These are phyloP conservation scores for Oriolus oriolus DNA, from an alignment of 2,113 vertebrate genomes.

Conservation along the genomic window DNA sequence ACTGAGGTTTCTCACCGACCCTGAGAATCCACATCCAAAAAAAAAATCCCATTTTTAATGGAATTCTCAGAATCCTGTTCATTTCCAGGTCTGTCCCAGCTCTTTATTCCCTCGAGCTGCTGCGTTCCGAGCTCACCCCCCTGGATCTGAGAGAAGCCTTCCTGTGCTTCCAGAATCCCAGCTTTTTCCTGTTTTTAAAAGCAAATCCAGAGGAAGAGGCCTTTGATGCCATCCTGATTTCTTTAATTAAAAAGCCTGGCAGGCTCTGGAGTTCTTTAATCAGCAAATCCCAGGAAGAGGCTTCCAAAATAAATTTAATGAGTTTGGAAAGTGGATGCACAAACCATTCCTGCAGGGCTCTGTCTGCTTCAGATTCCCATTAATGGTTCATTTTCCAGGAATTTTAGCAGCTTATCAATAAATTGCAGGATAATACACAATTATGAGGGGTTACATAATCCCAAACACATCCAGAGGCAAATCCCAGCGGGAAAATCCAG, in stretches of 20 bases:
- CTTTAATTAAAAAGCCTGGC: neutral
- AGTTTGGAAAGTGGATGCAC: neutral
- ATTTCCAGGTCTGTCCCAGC: neutral
- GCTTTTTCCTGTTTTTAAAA: neutral
- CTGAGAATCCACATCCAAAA: neutral
- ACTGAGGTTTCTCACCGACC: neutral
- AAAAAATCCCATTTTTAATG: neutral
- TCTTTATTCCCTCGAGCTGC: neutral
- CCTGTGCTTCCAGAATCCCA: neutral
- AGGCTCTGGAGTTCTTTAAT: neutral
- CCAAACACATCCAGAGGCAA: neutral
- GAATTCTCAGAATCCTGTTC: neutral
- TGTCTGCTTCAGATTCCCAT: neutral
- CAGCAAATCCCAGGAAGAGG: neutral
- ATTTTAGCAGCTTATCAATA: neutral
- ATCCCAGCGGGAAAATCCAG: neutral
- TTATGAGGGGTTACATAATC: accelerated
- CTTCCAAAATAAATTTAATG: neutral
- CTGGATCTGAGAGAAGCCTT: neutral
- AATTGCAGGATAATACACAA: neutral
- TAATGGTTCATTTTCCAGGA: neutral
- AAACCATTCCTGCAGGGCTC: neutral
- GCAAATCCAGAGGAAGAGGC: neutral
- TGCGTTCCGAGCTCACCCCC: neutral
- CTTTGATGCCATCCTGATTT: neutral